A percentile compares a stretch with the other conserved stretches of the same genome.
phyloP scores from a whole-genome alignment of 2,113 vertebrate genomes.

The Cyprinodon variegatus region DNA sequence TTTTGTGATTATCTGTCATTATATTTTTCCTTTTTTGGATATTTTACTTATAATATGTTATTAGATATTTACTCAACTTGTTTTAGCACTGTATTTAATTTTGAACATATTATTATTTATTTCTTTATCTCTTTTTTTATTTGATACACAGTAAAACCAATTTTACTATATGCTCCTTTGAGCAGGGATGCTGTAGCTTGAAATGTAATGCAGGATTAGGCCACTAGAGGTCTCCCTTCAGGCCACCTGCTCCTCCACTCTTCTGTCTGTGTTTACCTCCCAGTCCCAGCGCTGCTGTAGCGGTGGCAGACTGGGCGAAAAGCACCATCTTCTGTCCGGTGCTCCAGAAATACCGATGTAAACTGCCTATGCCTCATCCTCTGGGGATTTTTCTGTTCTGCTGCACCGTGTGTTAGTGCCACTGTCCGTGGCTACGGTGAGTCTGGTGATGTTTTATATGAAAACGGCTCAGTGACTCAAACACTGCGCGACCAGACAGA shows the following conservation, averaged over 20 bases:
- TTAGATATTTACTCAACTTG: too few relatives aligned
- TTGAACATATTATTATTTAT: too few relatives aligned
- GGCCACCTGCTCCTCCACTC: slow-evolving; percentile 52
- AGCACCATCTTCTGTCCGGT: slow-evolving; percentile 80
- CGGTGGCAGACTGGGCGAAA: slow-evolving; percentile 79
- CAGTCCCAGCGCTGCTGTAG: slow-evolving; percentile 76
- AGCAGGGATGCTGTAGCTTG: too few relatives aligned
- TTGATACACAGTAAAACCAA: too few relatives aligned
- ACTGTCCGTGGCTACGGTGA: slow-evolving; percentile 71
- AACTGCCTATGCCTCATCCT: slow-evolving; percentile 51
- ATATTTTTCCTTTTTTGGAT: too few relatives aligned
- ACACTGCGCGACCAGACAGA: slow-evolving; percentile 11
- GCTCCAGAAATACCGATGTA: slow-evolving; percentile 71
- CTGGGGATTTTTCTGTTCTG: slow-evolving; percentile 53
- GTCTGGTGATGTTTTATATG: slow-evolving; percentile 30
- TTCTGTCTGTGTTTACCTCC: slow-evolving; percentile 82
- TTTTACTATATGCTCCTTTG: too few relatives aligned
- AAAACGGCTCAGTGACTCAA: slow-evolving; percentile 40
- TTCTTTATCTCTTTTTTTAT: too few relatives aligned
- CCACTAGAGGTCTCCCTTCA: slow-evolving; percentile 83
- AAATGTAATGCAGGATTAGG: slow-evolving; percentile 37
- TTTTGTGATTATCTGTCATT: too few relatives aligned
- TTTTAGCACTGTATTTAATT: too few relatives aligned
- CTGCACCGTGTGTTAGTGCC: slow-evolving; percentile 55
- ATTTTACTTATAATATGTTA: too few relatives aligned